Evolutionary conservation across 1,140 invertebrate genomes (phyloP), one percentile per base, ranked within the genome.

Genomic region (Danaus melanippus): DNA sequence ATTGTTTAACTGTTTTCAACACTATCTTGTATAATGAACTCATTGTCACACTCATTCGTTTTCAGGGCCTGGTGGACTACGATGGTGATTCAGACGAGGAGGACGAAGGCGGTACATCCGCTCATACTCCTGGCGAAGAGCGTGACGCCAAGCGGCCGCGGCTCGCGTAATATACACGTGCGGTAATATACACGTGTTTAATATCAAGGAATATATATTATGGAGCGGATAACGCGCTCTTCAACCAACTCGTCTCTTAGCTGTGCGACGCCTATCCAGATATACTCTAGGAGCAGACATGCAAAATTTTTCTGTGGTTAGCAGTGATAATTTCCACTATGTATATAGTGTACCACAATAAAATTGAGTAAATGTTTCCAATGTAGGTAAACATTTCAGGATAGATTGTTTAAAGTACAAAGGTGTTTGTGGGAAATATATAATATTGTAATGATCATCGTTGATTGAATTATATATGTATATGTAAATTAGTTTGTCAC

Each of bases 61-160:
- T n/a, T 41, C 72, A 97, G 95, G 95, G 95, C 67, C 90, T 98
- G 62, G 96, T 98, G 17, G 97, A 98, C 80, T 98, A 98, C 81
- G 96, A 98, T 76, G 96, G 95, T 54, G 96, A 98, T 83, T 96
- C 95, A 0, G 96, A 97, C 69, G 96, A 97, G 67, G 97, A 98
- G 64, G 96, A 97, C 51, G 94, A 96, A 56, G 93, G 95, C 45
- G 92, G 91, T 21, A 90, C 91, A 15, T 53, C 43, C 51, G 84
- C 77, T 32, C 71, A 52, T n/a, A 53, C 64, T 49, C 58, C 61
- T 5, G 48, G 64, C 42, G 55, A 78, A 21, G 76, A 81, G 56
- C 69, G 79, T 46, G 81, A 84, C 55, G 81, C 85, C 17, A 85
- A 84, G 64, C 69, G 82, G 57, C 83, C 84, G 56, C 76, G 82